A percentile compares a stretch with the other conserved stretches of the same genome.
Evolutionary conservation across 37 sponge, comb jelly and placozoan genomes (phyloP).

Genomic region (Cladorhizidae sp.): DNA sequence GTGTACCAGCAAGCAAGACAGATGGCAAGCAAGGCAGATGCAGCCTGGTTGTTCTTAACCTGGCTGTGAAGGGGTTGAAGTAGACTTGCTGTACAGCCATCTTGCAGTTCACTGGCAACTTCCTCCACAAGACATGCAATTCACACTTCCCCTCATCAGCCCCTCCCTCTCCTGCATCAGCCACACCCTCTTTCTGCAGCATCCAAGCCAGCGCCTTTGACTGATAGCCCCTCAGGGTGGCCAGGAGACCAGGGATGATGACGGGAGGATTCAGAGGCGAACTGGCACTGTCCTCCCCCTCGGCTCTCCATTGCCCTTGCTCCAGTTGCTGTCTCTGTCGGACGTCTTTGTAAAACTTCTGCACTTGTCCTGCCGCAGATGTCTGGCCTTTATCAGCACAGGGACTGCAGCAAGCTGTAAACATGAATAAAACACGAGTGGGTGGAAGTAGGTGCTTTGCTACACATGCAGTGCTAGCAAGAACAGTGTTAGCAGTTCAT

Average conservation of each 20-base stretch:
- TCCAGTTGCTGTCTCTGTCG: neutral
- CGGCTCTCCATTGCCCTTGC: neutral
- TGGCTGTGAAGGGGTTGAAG: constrained; percentile 52
- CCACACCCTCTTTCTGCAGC: constrained; percentile 49
- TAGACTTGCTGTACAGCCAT: constrained; percentile 5
- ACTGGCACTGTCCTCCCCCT: neutral
- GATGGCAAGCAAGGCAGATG: neutral
- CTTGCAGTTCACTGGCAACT: constrained; percentile 1
- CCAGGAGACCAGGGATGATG: constrained; percentile 20
- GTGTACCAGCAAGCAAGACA: no score
- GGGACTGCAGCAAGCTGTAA: neutral
- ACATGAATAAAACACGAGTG: neutral
- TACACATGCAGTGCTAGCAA: no score
- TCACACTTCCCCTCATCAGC: neutral
- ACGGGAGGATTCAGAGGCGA: neutral
- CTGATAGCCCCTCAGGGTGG: constrained; percentile 70
- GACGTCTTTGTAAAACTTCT: constrained; percentile 11
- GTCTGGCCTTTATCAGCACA: neutral
- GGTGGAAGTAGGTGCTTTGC: neutral
- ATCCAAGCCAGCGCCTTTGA: constrained; percentile 75
- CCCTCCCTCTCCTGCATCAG: neutral
- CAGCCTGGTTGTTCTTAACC: constrained; percentile 10
- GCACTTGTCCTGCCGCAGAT: neutral
- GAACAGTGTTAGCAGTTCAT: no score
- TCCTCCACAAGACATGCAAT: constrained; percentile 34